Evolutionary conservation across 1,140 invertebrate genomes (phyloP).

Genomic region (Drosophila nannoptera): DNA sequence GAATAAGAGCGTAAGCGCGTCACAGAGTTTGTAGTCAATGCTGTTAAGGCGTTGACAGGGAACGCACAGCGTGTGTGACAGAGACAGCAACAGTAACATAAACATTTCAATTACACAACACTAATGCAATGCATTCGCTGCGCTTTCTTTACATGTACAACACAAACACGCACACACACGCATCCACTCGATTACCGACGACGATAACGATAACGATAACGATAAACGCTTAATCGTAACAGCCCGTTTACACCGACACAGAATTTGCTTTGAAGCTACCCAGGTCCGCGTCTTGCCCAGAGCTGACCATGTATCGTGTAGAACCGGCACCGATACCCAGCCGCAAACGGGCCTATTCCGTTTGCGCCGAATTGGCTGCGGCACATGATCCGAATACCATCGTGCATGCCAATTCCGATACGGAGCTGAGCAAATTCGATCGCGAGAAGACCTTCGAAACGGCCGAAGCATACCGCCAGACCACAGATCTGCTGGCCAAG

Average conservation of each 20-base stretch:
- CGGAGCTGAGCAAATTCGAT: constrained; percentile 87
- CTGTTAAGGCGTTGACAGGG: constrained; percentile 24
- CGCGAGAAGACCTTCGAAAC: constrained; percentile 85
- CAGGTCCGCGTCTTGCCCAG: constrained; percentile 82
- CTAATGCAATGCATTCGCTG: constrained; percentile 21
- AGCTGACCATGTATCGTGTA: constrained; percentile 81
- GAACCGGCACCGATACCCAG: constrained; percentile 79
- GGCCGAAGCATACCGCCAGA: constrained; percentile 83
- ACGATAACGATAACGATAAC: constrained; percentile 11
- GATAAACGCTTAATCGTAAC: constrained; percentile 32
- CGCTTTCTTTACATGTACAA: constrained; percentile 60
- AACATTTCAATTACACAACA: constrained; percentile 6
- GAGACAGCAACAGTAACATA: background rate
- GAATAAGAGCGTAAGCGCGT: no score
- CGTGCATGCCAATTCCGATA: constrained; percentile 83
- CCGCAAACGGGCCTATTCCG: constrained; percentile 83
- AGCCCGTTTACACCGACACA: constrained; percentile 77
- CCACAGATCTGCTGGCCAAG: constrained; percentile 85
- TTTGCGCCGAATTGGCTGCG: constrained; percentile 79
- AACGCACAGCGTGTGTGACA: background rate
- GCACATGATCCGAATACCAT: constrained; percentile 32
- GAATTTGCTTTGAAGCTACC: constrained; percentile 53
- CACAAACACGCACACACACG: constrained; percentile 2
- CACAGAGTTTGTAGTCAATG: background rate
- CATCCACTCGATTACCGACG: constrained; percentile 6